Base-by-base conservation (phyloP, 2,797 vertebrate genomes). In the Hoplostethus mediterraneus region DNA sequence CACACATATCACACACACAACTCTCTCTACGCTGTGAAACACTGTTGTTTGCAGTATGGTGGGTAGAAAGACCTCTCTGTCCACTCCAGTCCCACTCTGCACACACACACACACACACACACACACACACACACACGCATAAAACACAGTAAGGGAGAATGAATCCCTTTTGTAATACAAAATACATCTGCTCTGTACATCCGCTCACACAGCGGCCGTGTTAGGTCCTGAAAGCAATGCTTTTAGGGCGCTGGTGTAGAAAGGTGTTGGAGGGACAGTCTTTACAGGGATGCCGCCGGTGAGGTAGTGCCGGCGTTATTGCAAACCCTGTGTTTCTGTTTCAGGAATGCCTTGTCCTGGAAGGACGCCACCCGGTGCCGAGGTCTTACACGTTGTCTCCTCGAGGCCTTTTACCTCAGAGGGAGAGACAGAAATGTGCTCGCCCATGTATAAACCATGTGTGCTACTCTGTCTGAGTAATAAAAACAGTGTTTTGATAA, bases 251-350 rank as follows among this genome's bases (percentile, higher is more conserved):
- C 30, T 36, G 38, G 48, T 78, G 82, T 70, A 81, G 82, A 85
- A 84, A 81, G 85, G 79, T 71, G 85, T 76, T 52, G 69, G 70
- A 49, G 63, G 56, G 21, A 21, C 63, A 68, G 67, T 75, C 66
- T 62, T 66, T 67, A 42, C 61, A 72, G 62, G 38, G 40, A 75
- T 63, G 54, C 67, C 28, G 71, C 42, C 0, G 0, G 52, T 8
- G 33, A 65, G 49, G 58, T 60, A 54, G 54, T 71, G 13, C 48
- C 30, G 30, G 13, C 74, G 71, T 73, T 75, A 73, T 78, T 84
- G 77, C 62, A 85, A 87, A 89, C n/a, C 68, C 76, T 54, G 57
- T 90, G 82, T 90, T 88, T 76, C 67, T 76, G 55, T 67, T 61
- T 53, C 28, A 28, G 48, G 56, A 78, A 61, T 63, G 54, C 9